These are phyloP conservation scores for Ooceraea biroi DNA, from an alignment of 1,140 invertebrate genomes.

Conservation along the genomic window DNA sequence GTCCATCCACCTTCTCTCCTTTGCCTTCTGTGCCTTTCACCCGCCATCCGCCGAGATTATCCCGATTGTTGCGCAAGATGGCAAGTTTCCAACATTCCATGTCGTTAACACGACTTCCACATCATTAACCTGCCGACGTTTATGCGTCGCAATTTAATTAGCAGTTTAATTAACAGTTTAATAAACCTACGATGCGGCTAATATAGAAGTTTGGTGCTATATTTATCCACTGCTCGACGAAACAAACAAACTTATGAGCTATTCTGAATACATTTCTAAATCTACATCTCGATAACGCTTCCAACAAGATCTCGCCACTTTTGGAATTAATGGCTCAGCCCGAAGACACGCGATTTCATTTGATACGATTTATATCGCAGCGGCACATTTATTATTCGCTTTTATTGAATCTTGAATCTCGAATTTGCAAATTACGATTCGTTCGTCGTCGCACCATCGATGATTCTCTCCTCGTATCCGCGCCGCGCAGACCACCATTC, in stretches of 20 bases:
- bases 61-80: constrained; percentile 35
- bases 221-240: constrained; percentile 8
- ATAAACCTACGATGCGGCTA: constrained; percentile 27
- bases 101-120: constrained; percentile 17
- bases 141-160: constrained; percentile 46
- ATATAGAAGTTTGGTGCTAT: constrained; percentile 16
- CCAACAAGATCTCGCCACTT: neutral
- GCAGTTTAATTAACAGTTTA: constrained; percentile 45
- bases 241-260: constrained; percentile 2
- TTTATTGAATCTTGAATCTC: constrained; percentile 24
- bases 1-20: neutral
- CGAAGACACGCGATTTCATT: neutral
- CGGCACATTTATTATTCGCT: neutral
- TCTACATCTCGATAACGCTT: neutral
- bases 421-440: constrained; percentile 23
- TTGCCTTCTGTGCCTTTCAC: constrained; percentile 12
- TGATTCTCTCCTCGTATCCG: constrained; percentile 13
- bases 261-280: neutral
- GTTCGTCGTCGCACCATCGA: neutral
- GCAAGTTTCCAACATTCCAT: constrained; percentile 44
- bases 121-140: constrained; percentile 54
- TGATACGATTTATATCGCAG: neutral
- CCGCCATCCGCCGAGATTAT: neutral
- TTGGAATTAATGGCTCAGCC: neutral
- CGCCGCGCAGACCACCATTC: constrained; percentile 9